Evolutionary conservation across 1,140 invertebrate genomes (phyloP).

Genomic region (Popillia japonica): DNA sequence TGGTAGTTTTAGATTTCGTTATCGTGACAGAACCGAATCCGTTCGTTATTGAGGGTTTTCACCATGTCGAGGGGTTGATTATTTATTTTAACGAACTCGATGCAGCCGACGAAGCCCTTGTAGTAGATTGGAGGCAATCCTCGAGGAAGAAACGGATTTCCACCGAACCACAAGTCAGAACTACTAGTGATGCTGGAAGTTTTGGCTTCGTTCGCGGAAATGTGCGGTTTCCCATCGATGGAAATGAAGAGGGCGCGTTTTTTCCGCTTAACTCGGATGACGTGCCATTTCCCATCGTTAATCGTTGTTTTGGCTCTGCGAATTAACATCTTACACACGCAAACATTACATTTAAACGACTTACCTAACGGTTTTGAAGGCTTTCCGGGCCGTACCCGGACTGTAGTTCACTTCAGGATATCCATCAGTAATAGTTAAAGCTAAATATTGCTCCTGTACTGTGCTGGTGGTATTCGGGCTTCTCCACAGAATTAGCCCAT

Average conservation of each 20-base stretch:
- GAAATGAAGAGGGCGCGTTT: constrained; percentile 73
- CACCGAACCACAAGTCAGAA: constrained; percentile 77
- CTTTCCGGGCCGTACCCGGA: constrained; percentile 68
- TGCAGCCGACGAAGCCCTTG: constrained; percentile 59
- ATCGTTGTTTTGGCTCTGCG: constrained; percentile 66
- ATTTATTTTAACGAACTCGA: constrained; percentile 56
- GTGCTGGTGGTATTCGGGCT: constrained; percentile 61
- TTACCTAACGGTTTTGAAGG: constrained; percentile 65
- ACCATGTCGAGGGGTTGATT: constrained; percentile 56
- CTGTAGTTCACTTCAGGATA: constrained; percentile 71
- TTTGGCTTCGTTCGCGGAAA: constrained; percentile 70
- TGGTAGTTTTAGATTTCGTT: constrained; percentile 56
- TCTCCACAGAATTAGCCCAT: constrained; percentile 76
- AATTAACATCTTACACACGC: constrained; percentile 14
- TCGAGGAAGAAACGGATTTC: constrained; percentile 52
- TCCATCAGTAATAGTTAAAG: constrained; percentile 69
- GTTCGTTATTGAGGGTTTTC: constrained; percentile 52
- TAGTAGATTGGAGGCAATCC: constrained; percentile 58
- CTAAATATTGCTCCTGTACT: constrained; percentile 66
- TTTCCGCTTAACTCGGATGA: constrained; percentile 70
- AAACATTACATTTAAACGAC: background rate
- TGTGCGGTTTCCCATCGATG: constrained; percentile 71
- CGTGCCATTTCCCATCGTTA: constrained; percentile 80
- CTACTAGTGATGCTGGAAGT: constrained; percentile 78
- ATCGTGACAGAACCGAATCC: constrained; percentile 58